phyloP scores from a whole-genome alignment of 2,888 invertebrate species.

The Drosophila incognita region DNA sequence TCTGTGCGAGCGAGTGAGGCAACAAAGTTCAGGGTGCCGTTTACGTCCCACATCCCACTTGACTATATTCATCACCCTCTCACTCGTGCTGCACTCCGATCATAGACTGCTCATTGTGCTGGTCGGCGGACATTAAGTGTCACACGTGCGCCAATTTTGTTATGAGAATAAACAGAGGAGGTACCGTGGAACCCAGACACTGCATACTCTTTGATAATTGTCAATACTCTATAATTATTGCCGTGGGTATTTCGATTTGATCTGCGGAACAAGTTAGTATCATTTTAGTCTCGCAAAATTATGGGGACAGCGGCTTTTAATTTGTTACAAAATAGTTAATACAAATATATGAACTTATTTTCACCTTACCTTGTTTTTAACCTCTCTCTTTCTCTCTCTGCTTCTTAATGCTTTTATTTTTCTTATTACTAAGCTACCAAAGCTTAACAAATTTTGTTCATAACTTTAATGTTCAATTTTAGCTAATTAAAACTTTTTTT shows the following conservation, averaged over 20 bases:
- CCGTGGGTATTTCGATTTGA: not conserved
- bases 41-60: slow-evolving; percentile 9
- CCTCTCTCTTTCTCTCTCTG: not conserved
- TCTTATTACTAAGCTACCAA: not conserved
- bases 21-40: slow-evolving; percentile 32
- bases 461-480: not conserved
- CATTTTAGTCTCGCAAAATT: not conserved
- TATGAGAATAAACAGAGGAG: slow-evolving; percentile 24
- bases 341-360: not conserved
- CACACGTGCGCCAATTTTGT: slow-evolving; percentile 50
- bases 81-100: not conserved
- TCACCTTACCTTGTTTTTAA: not conserved
- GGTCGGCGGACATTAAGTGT: slow-evolving; percentile 43
- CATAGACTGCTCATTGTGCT: slow-evolving; percentile 22
- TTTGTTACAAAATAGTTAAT: not conserved
- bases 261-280: not conserved
- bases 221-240: slow-evolving; percentile 14
- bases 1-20: not conserved
- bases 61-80: not conserved
- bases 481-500: not conserved
- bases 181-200: slow-evolving; percentile 2
- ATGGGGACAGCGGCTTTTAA: not conserved
- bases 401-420: not conserved
- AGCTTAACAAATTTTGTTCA: not conserved
- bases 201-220: slow-evolving; percentile 5